Evolutionary conservation across 2,797 vertebrate species (phyloP), one percentile per base, ranked within the genome.

Genomic region (Pseudotriccus pelzelni): DNA sequence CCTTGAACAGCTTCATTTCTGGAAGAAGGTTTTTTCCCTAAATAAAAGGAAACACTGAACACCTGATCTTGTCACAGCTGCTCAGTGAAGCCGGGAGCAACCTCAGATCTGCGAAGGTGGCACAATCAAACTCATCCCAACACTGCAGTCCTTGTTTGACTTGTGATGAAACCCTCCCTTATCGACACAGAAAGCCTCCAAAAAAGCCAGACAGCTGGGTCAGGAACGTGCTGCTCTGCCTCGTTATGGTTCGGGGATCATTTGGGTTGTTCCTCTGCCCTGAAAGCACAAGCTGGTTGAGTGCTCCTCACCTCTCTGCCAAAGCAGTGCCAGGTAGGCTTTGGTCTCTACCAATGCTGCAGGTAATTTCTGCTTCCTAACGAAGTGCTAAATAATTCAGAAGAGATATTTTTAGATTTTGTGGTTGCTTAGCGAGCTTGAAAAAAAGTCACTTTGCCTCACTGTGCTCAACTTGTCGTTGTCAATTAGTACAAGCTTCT

Each of bases 351-450:
- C 14, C 52, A 28, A 5, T 2, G 37, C 69, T 72, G 89, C 66
- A 86, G 59, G 53, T 4, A 44, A 53, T 79, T 43, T 46, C 36
- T 22, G 75, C 73, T 68, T 82, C 41, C 59, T 49, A 84, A 82
- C 10, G 24, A 91, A 22, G 37, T 14, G 34, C 44, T 67, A 56
- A 87, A 47, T 74, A 68, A 93, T 93, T 94, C 89, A 77, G 27
- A 46, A 32, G 46, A 77, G 68, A 9, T 90, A 92, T 92, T 95
- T 93, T 74, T 70, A 85, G 87, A 47, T 27, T 46, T 91, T 24
- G 19, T 85, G 75, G 78, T 64, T 91, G 93, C 79, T 87, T 81
- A 89, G 87, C 0, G 2, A 91, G 91, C 64, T 70, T 43, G 55
- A 70, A 68, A 70, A 68, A 36, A 72, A 90, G 52, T 46, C 92